Conservation (phyloP, 1,140 invertebrate species). For the Lanistes nyassanus region DNA sequence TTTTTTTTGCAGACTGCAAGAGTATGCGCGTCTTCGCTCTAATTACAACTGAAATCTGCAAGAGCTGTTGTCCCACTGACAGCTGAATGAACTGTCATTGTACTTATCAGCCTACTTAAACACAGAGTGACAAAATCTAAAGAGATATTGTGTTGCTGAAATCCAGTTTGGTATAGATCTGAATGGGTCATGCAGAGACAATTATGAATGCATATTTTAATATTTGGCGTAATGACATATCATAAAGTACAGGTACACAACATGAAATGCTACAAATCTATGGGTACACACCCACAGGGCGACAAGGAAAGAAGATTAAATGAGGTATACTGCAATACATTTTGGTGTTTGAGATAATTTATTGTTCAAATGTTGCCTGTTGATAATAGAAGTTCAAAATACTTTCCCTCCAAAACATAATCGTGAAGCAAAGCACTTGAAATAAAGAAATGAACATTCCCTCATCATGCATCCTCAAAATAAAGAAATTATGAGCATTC, state of each 20-base stretch:
- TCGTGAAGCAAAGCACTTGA: no score
- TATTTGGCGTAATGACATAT: no score
- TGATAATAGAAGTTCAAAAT: background rate
- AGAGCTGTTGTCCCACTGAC: background rate
- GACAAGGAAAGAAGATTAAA: no score
- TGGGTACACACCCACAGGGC: no score
- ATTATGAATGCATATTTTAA: no score
- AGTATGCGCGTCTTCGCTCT: constrained; percentile 30
- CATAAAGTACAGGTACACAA: background rate
- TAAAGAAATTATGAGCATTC: no score
- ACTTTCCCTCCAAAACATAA: no score
- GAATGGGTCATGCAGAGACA: background rate
- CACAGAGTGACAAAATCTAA: background rate
- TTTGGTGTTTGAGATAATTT: background rate
- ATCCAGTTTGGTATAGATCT: background rate
- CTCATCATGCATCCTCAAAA: no score
- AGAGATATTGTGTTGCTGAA: background rate
- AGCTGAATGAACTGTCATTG: no score
- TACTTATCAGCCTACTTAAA: no score
- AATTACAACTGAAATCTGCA: background rate
- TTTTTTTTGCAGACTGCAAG: constrained; percentile 25
- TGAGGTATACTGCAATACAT: background rate
- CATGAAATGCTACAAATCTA: no score
- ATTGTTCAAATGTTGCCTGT: background rate
- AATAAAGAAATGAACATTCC: no score